Base-by-base conservation (phyloP, 2,888 invertebrate genomes). In the Clanis bilineata region DNA sequence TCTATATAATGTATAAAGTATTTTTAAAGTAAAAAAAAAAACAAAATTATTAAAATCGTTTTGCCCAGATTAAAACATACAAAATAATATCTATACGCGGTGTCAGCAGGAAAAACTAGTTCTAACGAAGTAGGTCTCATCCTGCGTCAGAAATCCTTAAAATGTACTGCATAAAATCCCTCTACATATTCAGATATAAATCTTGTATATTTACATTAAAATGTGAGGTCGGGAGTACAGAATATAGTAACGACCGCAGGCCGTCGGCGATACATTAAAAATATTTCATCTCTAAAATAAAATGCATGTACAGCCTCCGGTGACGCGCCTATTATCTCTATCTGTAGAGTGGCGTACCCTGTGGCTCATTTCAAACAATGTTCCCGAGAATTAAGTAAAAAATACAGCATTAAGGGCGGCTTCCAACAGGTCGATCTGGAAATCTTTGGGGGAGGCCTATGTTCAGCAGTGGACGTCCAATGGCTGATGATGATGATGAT, bases 221-320 rank as follows among this genome's bases (percentile, higher is more conserved):
- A 21, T 39, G 25, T 38, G 23, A 21, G 36, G 5, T 15, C 25
- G 58, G 7, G 12, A 38, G 47, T 38, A 51, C 51, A n/a, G 45
- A 45, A 22, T 21, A 44, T n/a, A n/a, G n/a, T n/a, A n/a, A n/a
- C n/a, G n/a, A 58, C 79, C 79, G 65, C 69, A 54, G 71, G 75
- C 70, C 64, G 65, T 59, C 60, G 66, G 67, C 68, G 60, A 66
- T 68, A 73, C 74, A 75, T 77, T 77, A 72, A 76, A 77, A 76
- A 78, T 76, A 74, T 77, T 78, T 76, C 77, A 78, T 77, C 70
- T 78, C 73, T 74, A 77, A 76, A 74, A 74, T 71, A 72, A 74
- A 78, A 77, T 65, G 67, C 77, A 62, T 78, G 80, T 81, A 68
- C 39, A 25, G 79, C 81, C 79, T 15, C 65, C 51, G 73, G 80